These are phyloP conservation scores for Limonius californicus DNA, from an alignment of 1,140 invertebrate genomes.

Conservation along the genomic window DNA sequence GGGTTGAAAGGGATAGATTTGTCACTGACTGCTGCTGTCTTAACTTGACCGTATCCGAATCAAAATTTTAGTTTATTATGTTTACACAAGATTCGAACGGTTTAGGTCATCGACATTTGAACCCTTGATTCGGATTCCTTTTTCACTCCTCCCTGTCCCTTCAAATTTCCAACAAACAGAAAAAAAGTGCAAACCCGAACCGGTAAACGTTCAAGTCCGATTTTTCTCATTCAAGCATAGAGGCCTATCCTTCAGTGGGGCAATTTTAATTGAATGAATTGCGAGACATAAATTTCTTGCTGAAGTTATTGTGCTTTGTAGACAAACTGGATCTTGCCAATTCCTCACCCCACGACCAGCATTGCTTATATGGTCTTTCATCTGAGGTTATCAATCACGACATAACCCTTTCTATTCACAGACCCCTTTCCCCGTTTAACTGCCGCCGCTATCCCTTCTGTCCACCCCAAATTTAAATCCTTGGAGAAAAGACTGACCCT, in stretches of 20 bases:
- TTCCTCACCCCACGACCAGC: slow-evolving; percentile 2
- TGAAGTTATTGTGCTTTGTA: not conserved
- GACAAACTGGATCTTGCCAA: not conserved
- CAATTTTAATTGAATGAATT: too few species aligned
- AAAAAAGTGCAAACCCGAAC: too few species aligned
- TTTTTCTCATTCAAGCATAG: too few species aligned
- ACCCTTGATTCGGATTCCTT: too few species aligned
- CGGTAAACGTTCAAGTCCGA: too few species aligned
- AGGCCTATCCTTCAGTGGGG: too few species aligned
- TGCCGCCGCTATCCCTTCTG: slow-evolving; percentile 3
- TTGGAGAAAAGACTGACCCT: slow-evolving; percentile 1
- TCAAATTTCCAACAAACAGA: not conserved
- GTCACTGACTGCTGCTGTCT: slow-evolving; percentile 34
- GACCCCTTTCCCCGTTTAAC: not conserved
- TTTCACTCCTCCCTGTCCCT: not conserved
- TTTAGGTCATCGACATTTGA: slow-evolving; percentile 13
- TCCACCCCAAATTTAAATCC: slow-evolving; percentile 9
- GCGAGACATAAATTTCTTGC: too few species aligned
- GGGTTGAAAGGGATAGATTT: slow-evolving; percentile 38
- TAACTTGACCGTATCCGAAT: slow-evolving; percentile 34
- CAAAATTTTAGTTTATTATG: slow-evolving; percentile 16
- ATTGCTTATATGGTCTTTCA: slow-evolving; percentile 14
- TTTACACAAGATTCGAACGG: slow-evolving; percentile 2
- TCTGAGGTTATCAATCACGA: slow-evolving; percentile 23
- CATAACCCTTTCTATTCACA: slow-evolving; percentile 12